A percentile compares a stretch with the other conserved stretches of the same genome.
Evolutionary conservation across 2,888 invertebrate genomes (phyloP).

Genomic region (Cryptus viduatorius): DNA sequence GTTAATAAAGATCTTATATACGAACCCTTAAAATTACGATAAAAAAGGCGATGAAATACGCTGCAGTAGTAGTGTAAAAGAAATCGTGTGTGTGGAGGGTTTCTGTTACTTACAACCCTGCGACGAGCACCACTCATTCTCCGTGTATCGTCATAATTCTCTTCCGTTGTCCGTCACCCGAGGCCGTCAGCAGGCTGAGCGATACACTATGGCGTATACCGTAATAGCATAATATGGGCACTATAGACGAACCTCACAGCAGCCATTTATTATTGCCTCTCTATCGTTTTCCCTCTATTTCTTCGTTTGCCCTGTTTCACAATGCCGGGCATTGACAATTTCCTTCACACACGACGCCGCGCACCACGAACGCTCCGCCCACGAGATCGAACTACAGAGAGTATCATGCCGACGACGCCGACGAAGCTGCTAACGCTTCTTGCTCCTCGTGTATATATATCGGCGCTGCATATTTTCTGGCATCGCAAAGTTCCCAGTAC

Average conservation of each 20-base stretch:
- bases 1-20: not conserved
- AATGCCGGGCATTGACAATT: conserved; percentile 83
- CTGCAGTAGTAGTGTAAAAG: not conserved
- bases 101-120: conserved; percentile 15
- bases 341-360: conserved; percentile 82
- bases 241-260: conserved; percentile 73
- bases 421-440: conserved; percentile 14
- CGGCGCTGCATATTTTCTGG: not conserved
- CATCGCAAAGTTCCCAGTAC: conserved; percentile 7
- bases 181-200: conserved; percentile 29
- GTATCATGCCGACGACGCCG: conserved; percentile 53
- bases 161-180: conserved; percentile 31
- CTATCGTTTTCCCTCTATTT: conserved; percentile 54
- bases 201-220: conserved; percentile 7
- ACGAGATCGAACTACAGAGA: conserved; percentile 82
- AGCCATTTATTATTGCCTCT: conserved; percentile 81
- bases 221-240: conserved; percentile 52
- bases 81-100: not conserved
- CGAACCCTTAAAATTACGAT: not conserved
- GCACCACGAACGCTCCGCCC: conserved; percentile 83
- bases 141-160: conserved; percentile 17
- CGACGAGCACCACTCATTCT: conserved; percentile 7
- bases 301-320: conserved; percentile 71
- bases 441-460: not conserved
- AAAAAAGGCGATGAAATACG: not conserved